These are phyloP conservation scores for Enoplosus armatus DNA, from an alignment of 2,797 vertebrate genomes.

Conservation along the genomic window DNA sequence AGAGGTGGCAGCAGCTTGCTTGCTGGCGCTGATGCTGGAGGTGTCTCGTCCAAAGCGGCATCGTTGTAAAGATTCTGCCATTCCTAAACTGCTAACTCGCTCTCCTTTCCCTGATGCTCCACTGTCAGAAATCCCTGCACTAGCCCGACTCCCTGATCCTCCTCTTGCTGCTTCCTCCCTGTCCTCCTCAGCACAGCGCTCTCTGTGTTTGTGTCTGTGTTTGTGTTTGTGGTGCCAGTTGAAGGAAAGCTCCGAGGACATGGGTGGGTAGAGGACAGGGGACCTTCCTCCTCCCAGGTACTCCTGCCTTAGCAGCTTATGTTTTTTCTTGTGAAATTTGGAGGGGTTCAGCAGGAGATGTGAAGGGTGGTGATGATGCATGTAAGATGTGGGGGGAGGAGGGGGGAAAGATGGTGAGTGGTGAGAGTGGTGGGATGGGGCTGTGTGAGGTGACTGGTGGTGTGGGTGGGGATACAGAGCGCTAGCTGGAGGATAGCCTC, in stretches of 20 bases:
- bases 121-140: constrained; percentile 73
- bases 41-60: constrained; percentile 93
- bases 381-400: constrained; percentile 93
- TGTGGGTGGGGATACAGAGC: constrained; percentile 93
- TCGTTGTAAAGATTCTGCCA: constrained; percentile 91
- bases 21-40: constrained; percentile 73
- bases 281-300: constrained; percentile 86
- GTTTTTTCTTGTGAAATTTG: constrained; percentile 99
- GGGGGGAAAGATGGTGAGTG: constrained; percentile 93
- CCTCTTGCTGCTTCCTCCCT: constrained; percentile 76
- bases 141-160: constrained; percentile 63
- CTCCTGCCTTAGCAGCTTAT: constrained; percentile 96
- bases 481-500: constrained; percentile 93
- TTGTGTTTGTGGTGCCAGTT: constrained; percentile 98
- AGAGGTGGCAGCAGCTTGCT: constrained; percentile 83
- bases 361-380: constrained; percentile 94
- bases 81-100: constrained; percentile 69
- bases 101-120: constrained; percentile 75
- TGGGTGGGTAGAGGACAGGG: constrained; percentile 94
- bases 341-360: constrained; percentile 95
- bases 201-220: constrained; percentile 97
- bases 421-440: constrained; percentile 85
- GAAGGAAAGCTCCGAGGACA: constrained; percentile 96
- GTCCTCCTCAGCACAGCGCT: constrained; percentile 88
- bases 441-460: constrained; percentile 86